Base-by-base conservation (phyloP, 2,113 vertebrate genomes). In the Crocuta crocuta region DNA sequence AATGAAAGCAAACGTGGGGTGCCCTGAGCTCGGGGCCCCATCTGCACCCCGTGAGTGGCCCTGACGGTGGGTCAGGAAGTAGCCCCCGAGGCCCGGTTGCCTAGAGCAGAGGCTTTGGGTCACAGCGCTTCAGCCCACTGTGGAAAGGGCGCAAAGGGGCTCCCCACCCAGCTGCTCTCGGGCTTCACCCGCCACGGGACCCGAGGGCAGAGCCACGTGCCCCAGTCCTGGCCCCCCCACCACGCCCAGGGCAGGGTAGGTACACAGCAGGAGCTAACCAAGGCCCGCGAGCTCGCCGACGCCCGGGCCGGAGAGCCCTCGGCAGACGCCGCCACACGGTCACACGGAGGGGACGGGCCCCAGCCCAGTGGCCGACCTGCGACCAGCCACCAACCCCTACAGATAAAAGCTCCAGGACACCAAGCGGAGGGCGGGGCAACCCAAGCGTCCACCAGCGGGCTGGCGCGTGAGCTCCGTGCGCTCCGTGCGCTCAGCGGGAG, bases 11-110 rank as follows among this genome's bases (percentile, higher is more conserved):
- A 43, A n/a, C 9, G 1, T 5, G 0, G 35, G 55, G 21, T 58
- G 68, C 39, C 48, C 26, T 3, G 0, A 23, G 68, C 13, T 5
- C 1, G 0, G 24, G 23, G 35, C 35, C 10, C n/a, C 24, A 2
- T 4, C 74, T 0, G 9, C 73, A 63, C n/a, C 78, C 39, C 50
- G 9, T 5, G 7, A 70, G 33, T 24, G 1, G 26, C 79, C 71
- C 61, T 8, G 23, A 10, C 23, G 0, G 3, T 0, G 26, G 28
- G 10, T 55, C 50, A 7, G 43, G 19, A 78, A 7, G 53, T 33
- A 28, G 12, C 11, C 35, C 23, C 28, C 0, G 26, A 83, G 43
- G 53, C 28, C 11, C 11, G 45, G 19, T 19, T 4, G 1, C 65
- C 81, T 10, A 0, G 23, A 81, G 70, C 31, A 19, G 58, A 86